Percentiles rank a stretch among this genome's conserved stretches.
Conservation (phyloP, 1,140 invertebrate genomes). For the Coenobita brevimanus region DNA sequence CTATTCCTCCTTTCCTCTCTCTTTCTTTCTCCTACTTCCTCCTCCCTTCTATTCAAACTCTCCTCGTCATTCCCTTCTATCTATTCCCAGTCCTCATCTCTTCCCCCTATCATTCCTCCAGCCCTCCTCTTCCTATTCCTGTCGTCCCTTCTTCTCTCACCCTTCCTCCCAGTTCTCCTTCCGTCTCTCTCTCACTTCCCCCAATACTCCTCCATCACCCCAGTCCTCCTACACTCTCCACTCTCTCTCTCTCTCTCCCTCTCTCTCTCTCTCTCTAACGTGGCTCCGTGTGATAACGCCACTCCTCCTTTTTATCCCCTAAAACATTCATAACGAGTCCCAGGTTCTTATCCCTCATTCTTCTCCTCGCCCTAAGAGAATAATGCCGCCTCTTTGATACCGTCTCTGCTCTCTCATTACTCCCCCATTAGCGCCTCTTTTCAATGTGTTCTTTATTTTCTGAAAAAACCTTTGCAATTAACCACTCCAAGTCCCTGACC, state of each 20-base stretch:
- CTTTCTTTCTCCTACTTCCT: not conserved
- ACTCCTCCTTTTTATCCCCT: conserved; percentile 39
- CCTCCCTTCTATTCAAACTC: not conserved
- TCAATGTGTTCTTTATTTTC: conserved; percentile 62
- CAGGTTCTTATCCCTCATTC: conserved; percentile 33
- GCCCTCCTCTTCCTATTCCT: not conserved
- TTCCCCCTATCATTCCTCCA: not conserved
- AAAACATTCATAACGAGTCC: conserved; percentile 55
- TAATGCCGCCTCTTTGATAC: conserved; percentile 52
- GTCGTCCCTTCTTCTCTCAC: not conserved
- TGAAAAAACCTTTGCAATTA: conserved; percentile 61
- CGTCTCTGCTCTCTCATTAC: conserved; percentile 56
- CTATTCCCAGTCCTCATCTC: not conserved
- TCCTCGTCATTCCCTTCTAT: too few relatives aligned
- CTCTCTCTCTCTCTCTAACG: not conserved
- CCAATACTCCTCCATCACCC: not conserved
- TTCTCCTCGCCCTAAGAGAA: conserved; percentile 58
- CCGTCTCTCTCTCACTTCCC: not conserved
- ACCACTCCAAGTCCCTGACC: conserved; percentile 56
- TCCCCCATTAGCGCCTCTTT: conserved; percentile 61
- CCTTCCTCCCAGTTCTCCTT: not conserved
- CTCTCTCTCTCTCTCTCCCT: not conserved
- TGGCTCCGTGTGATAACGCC: conserved; percentile 28
- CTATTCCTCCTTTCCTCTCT: not conserved
- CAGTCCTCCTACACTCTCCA: not conserved